Evolutionary conservation across 2,113 vertebrate genomes (phyloP), one percentile per base, ranked within the genome.

Genomic region (Petromus typicus): DNA sequence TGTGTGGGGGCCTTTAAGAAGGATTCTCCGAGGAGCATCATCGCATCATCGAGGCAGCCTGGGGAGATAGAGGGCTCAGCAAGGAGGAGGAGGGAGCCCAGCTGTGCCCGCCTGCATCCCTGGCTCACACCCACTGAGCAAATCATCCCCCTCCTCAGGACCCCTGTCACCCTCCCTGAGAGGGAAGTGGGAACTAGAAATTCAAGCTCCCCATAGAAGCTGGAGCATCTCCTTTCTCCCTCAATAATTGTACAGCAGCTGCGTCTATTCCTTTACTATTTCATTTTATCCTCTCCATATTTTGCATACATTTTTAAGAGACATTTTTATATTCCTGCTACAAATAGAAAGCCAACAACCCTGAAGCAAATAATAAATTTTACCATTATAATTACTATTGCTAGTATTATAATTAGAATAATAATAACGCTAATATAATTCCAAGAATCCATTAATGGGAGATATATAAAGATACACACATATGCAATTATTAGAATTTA

Each of bases 1-100:
- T 82, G 75, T 89, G 79, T 82, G 75, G 86, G 79, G 61, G 67
- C 43, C 43, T 81, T 91, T 83, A 84, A 57, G 75, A 57, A 92
- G 79, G 66, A 80, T 66, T 92, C 80, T 76, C 30, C 73, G 59
- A 66, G 79, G 40, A 91, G 71, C 73, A 79, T 67, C 90, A n/a
- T 0, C 1, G 71, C 73, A 79, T 67, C 90, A n/a, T 0, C 1
- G 34, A 37, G 69, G 25, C 34, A 32, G 63, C 34, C 30, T 2
- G 43, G 43, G 73, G 32, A 69, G n/a, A 43, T 0, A 66, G n/a
- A 78, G 81, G 86, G 64, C 37, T 71, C 78, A 48, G 2, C 0
- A 10, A 23, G 22, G 6, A 71, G 16, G 48, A 73, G 16, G 12
- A 30, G n/a, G 14, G 43, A 22, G 37, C 32, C 25, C 57, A 45